Evolutionary conservation across 1,140 invertebrate genomes (phyloP).

Genomic region (Drosophila rufa): DNA sequence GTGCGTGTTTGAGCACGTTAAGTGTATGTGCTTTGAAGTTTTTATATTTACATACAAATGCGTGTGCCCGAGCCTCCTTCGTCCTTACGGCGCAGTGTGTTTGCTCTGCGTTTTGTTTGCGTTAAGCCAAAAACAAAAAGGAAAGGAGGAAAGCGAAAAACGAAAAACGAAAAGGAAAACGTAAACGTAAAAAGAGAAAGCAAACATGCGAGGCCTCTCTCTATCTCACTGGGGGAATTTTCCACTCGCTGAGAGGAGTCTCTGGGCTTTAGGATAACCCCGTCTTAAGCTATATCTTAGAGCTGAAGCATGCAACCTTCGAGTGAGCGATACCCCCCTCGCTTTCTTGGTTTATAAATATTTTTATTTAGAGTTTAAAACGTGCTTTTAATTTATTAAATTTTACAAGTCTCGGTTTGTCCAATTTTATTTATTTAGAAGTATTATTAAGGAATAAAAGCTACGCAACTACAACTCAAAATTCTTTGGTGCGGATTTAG

Average conservation of each 20-base stretch:
- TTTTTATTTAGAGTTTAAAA: too few species aligned
- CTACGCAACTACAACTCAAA: neutral
- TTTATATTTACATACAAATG: slow-evolving; percentile 75
- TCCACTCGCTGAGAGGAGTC: too few species aligned
- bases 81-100: slow-evolving; percentile 41
- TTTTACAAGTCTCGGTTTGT: too few species aligned
- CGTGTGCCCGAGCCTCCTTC: slow-evolving; percentile 23
- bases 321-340: too few species aligned
- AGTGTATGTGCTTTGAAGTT: slow-evolving; percentile 80
- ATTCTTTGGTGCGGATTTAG: neutral
- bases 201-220: slow-evolving; percentile 1
- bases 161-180: neutral
- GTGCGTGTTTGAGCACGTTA: slow-evolving; percentile 71
- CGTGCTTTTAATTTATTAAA: too few species aligned
- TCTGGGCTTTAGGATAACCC: too few species aligned
- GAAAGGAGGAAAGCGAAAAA: slow-evolving; percentile 13
- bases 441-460: too few species aligned
- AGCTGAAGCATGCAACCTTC: too few species aligned
- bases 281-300: too few species aligned
- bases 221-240: neutral
- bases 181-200: neutral
- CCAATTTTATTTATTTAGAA: too few species aligned
- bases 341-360: too few species aligned
- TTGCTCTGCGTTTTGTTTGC: slow-evolving; percentile 75
- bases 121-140: slow-evolving; percentile 51